Evolutionary conservation across 2,797 vertebrate species (phyloP).

Genomic region (Iguana delicatissima): DNA sequence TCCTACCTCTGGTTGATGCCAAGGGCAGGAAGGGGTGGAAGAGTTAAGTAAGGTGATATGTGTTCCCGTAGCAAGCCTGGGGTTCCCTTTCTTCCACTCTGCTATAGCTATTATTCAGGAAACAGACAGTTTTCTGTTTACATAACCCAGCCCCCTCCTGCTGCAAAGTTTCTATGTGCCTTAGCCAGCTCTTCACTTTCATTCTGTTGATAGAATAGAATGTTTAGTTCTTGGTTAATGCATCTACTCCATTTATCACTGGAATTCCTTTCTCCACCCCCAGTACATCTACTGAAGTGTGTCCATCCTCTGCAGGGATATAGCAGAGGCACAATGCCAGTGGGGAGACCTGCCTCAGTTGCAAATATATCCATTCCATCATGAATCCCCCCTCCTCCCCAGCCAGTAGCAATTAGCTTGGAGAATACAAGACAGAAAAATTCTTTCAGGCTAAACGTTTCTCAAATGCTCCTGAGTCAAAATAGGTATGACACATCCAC

Average conservation of each 20-base stretch:
- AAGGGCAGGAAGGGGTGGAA: neutral
- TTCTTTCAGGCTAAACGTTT: neutral
- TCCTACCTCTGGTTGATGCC: neutral
- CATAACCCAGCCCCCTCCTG: neutral
- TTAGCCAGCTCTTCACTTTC: neutral
- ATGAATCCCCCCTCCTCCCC: too few species aligned
- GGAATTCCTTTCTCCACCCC: neutral
- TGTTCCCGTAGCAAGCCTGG: neutral
- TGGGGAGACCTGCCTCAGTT: neutral
- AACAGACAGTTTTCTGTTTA: neutral
- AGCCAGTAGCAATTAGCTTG: neutral
- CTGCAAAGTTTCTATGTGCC: neutral
- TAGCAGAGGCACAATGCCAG: too few species aligned
- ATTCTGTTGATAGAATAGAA: neutral
- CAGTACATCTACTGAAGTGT: neutral
- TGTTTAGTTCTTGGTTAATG: neutral
- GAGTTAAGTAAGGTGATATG: neutral
- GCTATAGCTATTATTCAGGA: slow-evolving; percentile 1
- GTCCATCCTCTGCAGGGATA: neutral
- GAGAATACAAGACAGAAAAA: neutral
- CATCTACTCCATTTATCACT: neutral
- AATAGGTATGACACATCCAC: neutral
- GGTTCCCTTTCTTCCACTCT: neutral
- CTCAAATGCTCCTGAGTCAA: neutral
- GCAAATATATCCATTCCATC: neutral